A percentile compares a stretch with the other conserved stretches of the same genome.
phyloP scores from a whole-genome alignment of 2,797 vertebrate genomes.

The Danio tinwini region DNA sequence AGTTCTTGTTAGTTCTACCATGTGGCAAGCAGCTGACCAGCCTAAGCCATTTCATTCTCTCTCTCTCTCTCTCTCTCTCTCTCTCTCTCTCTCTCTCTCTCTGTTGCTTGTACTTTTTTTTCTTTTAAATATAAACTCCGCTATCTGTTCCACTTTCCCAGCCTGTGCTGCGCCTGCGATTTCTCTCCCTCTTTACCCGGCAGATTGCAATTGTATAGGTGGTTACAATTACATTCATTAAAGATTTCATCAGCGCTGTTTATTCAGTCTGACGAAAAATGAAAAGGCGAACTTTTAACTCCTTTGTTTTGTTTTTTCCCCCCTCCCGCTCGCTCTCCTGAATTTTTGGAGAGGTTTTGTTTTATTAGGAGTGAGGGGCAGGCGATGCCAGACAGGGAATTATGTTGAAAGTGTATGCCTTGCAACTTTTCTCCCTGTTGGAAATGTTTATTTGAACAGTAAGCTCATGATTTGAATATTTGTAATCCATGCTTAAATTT shows the following conservation, averaged over 20 bases:
- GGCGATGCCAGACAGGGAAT: constrained; percentile 81
- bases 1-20: constrained; percentile 85
- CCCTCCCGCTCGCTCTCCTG: constrained; percentile 32
- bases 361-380: constrained; percentile 67
- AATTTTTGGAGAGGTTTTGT: constrained; percentile 64
- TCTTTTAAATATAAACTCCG: constrained; percentile 38
- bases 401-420: constrained; percentile 86
- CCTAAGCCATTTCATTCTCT: constrained; percentile 76
- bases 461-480: constrained; percentile 91
- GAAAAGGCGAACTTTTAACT: constrained; percentile 77
- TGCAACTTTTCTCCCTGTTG: constrained; percentile 84
- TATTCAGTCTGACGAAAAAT: constrained; percentile 76
- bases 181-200: constrained; percentile 33
- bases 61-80: constrained; percentile 28
- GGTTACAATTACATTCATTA: constrained; percentile 86
- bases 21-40: constrained; percentile 98
- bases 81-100: constrained; percentile 36
- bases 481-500: constrained; percentile 91
- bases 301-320: constrained; percentile 68
- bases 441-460: constrained; percentile 91
- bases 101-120: constrained; percentile 19
- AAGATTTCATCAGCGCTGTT: constrained; percentile 83
- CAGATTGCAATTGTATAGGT: constrained; percentile 81
- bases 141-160: constrained; percentile 44
- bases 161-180: constrained; percentile 23